Base-by-base conservation (phyloP, 2,113 vertebrate species). In the Monarcha castaneiventris region DNA sequence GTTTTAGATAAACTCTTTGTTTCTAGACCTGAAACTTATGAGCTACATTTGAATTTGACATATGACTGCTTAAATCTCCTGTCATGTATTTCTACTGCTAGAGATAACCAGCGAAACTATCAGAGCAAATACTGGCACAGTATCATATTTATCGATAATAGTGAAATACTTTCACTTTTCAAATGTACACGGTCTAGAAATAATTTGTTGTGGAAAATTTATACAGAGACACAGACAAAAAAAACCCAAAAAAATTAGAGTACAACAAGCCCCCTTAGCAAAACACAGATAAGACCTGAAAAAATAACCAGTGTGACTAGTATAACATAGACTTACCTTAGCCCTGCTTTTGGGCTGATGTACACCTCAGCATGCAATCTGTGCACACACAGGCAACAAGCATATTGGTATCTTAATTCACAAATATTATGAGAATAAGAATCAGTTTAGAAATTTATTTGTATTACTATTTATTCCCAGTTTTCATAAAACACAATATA, bases 281-380 rank as follows among this genome's bases (percentile, higher is more conserved):
- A 89, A 86, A 64, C 8, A 37, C 44, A 89, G 16, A 17, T 33
- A 64, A 83, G 33, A 51, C 30, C 22, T 9, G 7, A 87, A 43
- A 81, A 77, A 30, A 32, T 32, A 89, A 81, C 17, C 17, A 55
- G 35, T 11, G 29, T 27, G 18, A 41, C 26, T 17, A 29, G 5
- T 6, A 7, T 22, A 84, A 69, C 10, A 51, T 0, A 39, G 29
- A 33, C 30, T 77, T 55, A 66, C 10, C 18, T 51, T 55, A 51
- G 29, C 20, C 35, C 43, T 55, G 46, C 9, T n/a, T 83, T 68
- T 66, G 32, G 66, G 49, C 37, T 37, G 33, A 71, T 22, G 25
- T 2, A 63, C 22, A 67, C 19, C 27, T 27, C 6, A 66, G 30
- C 0, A 0, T 66, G 35, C n/a, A 85, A 43, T 51, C 43, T 44